Evolutionary conservation across 2,113 vertebrate genomes (phyloP).

Genomic region (Siniperca knerii): DNA sequence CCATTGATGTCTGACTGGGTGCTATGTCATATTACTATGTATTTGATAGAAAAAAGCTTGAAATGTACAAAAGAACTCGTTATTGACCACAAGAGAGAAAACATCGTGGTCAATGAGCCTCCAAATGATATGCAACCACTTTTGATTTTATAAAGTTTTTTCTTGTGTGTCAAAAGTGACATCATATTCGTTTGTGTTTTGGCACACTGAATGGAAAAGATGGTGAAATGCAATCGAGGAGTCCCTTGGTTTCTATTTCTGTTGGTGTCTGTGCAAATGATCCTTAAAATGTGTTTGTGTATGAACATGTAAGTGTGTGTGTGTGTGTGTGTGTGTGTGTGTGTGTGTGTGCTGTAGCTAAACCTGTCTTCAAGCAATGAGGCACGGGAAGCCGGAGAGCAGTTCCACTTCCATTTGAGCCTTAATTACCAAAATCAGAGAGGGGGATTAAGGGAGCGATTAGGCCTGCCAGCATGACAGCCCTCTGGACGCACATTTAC

Average conservation of each 20-base stretch:
- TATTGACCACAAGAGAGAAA: neutral
- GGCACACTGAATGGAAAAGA: neutral
- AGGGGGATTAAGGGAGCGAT: slow-evolving; percentile 73
- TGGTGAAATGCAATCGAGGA: slow-evolving; percentile 8
- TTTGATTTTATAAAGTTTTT: neutral
- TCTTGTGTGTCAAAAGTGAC: neutral
- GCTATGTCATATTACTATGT: neutral
- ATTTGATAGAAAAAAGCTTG: neutral
- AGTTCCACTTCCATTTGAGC: slow-evolving; percentile 71
- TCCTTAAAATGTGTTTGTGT: slow-evolving; percentile 12
- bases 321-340: neutral
- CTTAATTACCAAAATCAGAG: slow-evolving; percentile 78
- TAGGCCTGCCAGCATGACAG: slow-evolving; percentile 67
- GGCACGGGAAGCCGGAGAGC: slow-evolving; percentile 52
- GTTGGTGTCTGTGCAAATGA: slow-evolving; percentile 11
- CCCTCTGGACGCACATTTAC: slow-evolving; percentile 66
- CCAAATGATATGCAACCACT: neutral
- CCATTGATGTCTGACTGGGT: neutral
- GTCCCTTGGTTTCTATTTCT: slow-evolving; percentile 11
- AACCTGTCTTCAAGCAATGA: slow-evolving; percentile 37
- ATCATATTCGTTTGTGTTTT: neutral
- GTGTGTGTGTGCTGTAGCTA: slow-evolving; percentile 15
- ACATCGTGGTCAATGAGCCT: neutral
- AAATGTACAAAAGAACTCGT: neutral
- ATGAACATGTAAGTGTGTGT: neutral